phyloP scores from a whole-genome alignment of 2,113 vertebrate species.

The Tachuris rubrigastra region DNA sequence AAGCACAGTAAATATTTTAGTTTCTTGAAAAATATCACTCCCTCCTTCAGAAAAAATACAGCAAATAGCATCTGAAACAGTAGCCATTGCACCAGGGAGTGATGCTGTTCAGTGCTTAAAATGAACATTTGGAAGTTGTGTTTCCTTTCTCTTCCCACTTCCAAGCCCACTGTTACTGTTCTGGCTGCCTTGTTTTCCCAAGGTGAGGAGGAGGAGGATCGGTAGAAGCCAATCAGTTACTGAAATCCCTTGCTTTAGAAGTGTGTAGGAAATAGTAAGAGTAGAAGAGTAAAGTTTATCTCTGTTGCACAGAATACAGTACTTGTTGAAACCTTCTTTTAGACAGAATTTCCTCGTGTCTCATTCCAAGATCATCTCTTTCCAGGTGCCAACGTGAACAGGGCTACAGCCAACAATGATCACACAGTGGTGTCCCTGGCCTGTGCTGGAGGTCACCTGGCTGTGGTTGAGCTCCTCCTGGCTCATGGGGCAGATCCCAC shows the following conservation, averaged over 20 bases:
- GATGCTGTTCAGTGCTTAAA: not conserved
- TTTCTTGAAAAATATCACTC: not conserved
- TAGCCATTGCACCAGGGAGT: not conserved
- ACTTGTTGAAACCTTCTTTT: not conserved
- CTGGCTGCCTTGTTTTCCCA: not conserved
- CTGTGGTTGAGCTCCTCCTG: constrained; percentile 95
- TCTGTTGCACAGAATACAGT: not conserved
- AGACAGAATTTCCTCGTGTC: not conserved
- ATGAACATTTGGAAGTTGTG: not conserved
- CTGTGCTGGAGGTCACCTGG: constrained; percentile 95
- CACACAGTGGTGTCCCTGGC: constrained; percentile 99
- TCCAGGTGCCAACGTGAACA: constrained; percentile 96
- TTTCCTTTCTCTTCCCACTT: not conserved
- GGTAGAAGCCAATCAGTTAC: not conserved
- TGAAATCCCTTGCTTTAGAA: not conserved
- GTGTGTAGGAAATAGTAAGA: not conserved
- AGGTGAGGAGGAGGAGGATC: not conserved
- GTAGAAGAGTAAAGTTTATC: not conserved
- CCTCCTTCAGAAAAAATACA: not conserved
- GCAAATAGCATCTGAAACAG: not conserved
- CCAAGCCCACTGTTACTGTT: not conserved
- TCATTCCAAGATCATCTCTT: constrained; percentile 6
- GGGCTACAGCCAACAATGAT: constrained; percentile 97
- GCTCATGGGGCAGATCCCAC: constrained; percentile 97
- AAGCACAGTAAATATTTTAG: not conserved